Evolutionary conservation across 2,797 vertebrate genomes (phyloP).

Genomic region (Amniataba percoides): DNA sequence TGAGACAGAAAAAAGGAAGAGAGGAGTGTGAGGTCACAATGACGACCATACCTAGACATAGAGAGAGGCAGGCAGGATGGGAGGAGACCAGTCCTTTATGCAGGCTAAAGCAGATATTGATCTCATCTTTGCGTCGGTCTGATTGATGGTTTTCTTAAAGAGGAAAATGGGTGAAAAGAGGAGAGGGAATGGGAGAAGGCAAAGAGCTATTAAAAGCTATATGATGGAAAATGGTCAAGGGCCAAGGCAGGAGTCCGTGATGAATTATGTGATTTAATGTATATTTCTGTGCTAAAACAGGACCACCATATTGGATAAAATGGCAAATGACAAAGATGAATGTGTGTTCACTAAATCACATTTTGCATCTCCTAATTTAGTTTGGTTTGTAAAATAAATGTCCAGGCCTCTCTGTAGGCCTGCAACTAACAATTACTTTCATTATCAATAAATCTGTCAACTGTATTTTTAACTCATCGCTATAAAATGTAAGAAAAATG

Average conservation of each 20-base stretch:
- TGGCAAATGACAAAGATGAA: background rate
- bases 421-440: background rate
- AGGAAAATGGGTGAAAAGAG: slow-evolving; percentile 20
- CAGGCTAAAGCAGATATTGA: slow-evolving; percentile 52
- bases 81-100: slow-evolving; percentile 16
- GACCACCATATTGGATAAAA: background rate
- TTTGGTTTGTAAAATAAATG: background rate
- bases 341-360: background rate
- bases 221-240: background rate
- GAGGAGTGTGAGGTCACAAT: slow-evolving; percentile 20
- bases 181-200: background rate
- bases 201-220: slow-evolving; percentile 21
- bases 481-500: background rate
- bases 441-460: background rate
- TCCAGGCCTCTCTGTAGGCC: background rate
- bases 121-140: slow-evolving; percentile 37
- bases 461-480: background rate
- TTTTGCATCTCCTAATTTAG: background rate
- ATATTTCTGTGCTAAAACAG: background rate
- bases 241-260: background rate
- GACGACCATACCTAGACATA: slow-evolving; percentile 24
- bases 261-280: slow-evolving; percentile 17
- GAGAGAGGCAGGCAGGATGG: slow-evolving; percentile 27
- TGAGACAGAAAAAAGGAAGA: slow-evolving; percentile 14
- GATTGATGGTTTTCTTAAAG: slow-evolving; percentile 46